Base-by-base conservation (phyloP, 2,888 invertebrate genomes). In the Cryptocheilus praepositus region DNA sequence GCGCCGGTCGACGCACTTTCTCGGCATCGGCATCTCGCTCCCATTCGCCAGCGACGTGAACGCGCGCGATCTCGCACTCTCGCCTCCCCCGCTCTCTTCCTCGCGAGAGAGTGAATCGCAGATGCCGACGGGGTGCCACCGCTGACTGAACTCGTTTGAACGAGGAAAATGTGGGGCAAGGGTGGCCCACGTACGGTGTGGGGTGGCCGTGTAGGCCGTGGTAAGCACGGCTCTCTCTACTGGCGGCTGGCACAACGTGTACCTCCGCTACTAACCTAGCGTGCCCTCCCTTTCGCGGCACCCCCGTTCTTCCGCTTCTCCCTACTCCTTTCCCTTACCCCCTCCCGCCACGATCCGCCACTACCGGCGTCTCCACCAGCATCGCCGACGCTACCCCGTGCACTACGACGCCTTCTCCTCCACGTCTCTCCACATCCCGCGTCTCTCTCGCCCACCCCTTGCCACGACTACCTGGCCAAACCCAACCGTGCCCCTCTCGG, bases 221-320 rank as follows among this genome's bases (percentile, higher is more conserved):
- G 81, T 76, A 75, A 82, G 83, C 86, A 84, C 85, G 85, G 85
- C 85, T 81, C 79, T 83, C 81, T 81, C 86, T 87, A 86, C 86
- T 86, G 85, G 85, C 86, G 86, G 86, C 85, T 83, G 83, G 75
- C 83, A 84, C 85, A 87, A 87, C 87, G 87, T 88, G 85, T 82
- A 84, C 83, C 86, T 81, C 80, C 80, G 81, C 85, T 85, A 87
- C 87, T 86, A 83, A 85, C 79, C 74, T 67, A 67, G 59, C 74
- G 56, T 64, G 55, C 62, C 61, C 61, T 53, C 61, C 62, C 68
- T 61, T 65, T 16, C 57, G 51, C 11, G n/a, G 15, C n/a, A 25
- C 16, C 56, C 45, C 19, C 36, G 18, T 13, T 18, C 44, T 46
- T 36, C 49, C 56, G 46, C 75, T 62, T 67, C 70, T 72, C 60